phyloP scores from a whole-genome alignment of 2,113 vertebrate genomes.

The Coreoperca whiteheadi region DNA sequence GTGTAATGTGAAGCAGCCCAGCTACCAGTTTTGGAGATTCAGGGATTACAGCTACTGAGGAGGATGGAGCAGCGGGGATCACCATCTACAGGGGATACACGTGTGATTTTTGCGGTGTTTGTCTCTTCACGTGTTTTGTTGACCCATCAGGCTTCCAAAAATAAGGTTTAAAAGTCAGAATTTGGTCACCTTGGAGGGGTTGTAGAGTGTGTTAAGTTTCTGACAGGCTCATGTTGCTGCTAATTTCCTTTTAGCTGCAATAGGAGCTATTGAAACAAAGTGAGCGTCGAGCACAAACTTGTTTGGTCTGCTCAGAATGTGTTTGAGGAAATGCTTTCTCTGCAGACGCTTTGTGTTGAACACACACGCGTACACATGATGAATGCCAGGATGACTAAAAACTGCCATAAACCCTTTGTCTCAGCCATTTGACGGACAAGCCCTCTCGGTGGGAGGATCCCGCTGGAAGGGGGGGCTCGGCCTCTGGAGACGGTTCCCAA shows the following conservation, averaged over 20 bases:
- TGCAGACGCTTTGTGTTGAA: background rate
- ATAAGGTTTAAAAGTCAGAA: background rate
- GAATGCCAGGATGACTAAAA: constrained; percentile 6
- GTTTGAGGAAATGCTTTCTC: background rate
- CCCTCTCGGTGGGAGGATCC: constrained; percentile 88
- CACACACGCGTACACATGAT: background rate
- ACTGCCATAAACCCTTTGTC: background rate
- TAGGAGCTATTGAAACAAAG: background rate
- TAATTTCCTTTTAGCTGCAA: no score
- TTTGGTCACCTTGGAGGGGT: background rate
- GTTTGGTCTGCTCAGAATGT: background rate
- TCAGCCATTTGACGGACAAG: constrained; percentile 88
- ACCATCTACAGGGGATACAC: background rate
- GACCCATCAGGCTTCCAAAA: background rate
- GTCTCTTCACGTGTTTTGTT: background rate
- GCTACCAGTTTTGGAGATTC: background rate
- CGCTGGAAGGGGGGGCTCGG: constrained; percentile 75
- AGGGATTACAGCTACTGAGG: constrained; percentile 9
- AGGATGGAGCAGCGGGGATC: background rate
- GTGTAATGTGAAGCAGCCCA: constrained; percentile 2
- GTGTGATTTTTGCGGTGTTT: background rate
- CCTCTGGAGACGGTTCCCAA: constrained; percentile 82
- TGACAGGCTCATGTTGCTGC: background rate
- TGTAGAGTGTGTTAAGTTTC: background rate
- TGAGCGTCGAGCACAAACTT: background rate